Evolutionary conservation across 2,797 vertebrate species (phyloP).

Genomic region (Ctenosaura bakeri): DNA sequence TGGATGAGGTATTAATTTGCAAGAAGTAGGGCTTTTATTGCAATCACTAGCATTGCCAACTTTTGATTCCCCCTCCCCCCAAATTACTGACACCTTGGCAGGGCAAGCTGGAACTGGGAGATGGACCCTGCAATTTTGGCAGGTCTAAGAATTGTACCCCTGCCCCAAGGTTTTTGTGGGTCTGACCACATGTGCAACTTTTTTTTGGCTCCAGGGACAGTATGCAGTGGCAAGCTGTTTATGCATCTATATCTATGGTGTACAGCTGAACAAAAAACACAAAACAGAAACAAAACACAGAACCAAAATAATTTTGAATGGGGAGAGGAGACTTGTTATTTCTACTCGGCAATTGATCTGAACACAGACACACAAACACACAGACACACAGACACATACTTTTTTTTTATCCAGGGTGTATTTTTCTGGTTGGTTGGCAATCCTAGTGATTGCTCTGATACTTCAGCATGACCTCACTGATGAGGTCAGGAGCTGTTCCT

Average conservation of each 20-base stretch:
- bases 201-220: no score
- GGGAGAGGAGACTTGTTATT: neutral
- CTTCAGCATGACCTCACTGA: conserved; percentile 9
- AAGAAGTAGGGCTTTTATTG: neutral
- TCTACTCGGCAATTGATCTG: neutral
- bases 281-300: neutral
- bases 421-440: conserved; percentile 16
- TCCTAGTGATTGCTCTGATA: neutral
- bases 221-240: no score
- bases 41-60: neutral
- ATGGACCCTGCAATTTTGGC: no score
- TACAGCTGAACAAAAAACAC: neutral
- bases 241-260: no score
- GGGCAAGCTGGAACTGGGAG: neutral
- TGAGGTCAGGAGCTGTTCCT: conserved; percentile 5
- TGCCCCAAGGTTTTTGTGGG: no score
- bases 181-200: no score
- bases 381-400: neutral
- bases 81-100: neutral
- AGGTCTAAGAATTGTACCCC: no score
- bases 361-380: neutral
- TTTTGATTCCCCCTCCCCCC: neutral
- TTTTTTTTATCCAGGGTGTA: neutral
- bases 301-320: neutral
- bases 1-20: neutral